Base-by-base conservation (phyloP, 1,140 invertebrate species). In the Maconellicoccus hirsutus region DNA sequence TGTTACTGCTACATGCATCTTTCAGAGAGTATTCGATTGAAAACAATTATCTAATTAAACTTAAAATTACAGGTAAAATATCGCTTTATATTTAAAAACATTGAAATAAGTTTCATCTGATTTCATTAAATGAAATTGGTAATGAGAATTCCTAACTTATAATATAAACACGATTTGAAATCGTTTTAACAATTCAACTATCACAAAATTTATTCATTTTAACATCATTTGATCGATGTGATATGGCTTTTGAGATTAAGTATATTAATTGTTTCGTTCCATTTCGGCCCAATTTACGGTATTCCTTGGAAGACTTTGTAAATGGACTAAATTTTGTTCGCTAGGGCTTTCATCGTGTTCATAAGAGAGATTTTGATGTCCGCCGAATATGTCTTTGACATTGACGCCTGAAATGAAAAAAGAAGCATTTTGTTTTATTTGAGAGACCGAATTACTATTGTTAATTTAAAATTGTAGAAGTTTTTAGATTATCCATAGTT, bases 361-460 rank as follows among this genome's bases (percentile, higher is more conserved):
- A 59, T 77, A 77, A 0, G 77, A 76, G 16, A 74, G 75, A 69
- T 77, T 77, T 25, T 72, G 73, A 63, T 74, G 75, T 0, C 73
- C 73, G 2, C 72, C 73, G 59, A 77, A 77, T 21, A 77, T 71
- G 52, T 77, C 77, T 66, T 77, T 77, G 22, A 77, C 77, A 26
- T 72, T 74, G 14, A 75, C 71, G 16, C 76, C 76, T 1, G 76
- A 76, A 52, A 76, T 75, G 73, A 75, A 10, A 75, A 72, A 23
- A 33, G 4, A 33, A 33, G 12, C 12, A 33, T 23, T 26, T 29
- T 10, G 22, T 8, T 8, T 8, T 19, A n/a, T 66, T 66, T 66
- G 16, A 10, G 16, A 10, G 21, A 19, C 10, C 8, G 8, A 66
- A 8, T 10, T 19, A 23, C 16, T 66, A 10, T 8, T 19, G 61